Base-by-base conservation (phyloP, 2,888 invertebrate genomes). In the Elysia crispata region DNA sequence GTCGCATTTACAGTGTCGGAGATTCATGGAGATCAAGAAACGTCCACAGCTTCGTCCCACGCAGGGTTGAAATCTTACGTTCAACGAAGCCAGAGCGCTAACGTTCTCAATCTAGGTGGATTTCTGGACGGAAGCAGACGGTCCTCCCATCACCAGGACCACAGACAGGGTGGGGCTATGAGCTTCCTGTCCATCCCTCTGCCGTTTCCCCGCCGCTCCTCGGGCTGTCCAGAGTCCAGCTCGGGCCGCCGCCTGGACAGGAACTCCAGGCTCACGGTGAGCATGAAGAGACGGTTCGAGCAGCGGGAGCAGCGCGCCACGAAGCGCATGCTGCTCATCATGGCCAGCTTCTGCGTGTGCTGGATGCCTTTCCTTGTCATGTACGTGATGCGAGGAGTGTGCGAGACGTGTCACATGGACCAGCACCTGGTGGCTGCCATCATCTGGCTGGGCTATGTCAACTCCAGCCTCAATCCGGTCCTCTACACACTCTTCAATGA, bases 341-440 rank as follows among this genome's bases (percentile, higher is more conserved):
- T 92, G 85, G 90, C 90, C 0, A 90, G 89, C 80, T 92, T 92
- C 84, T 89, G 90, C 60, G 86, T 91, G 25, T 92, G 92, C 84
- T 92, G 92, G 92, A 87, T 92, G 80, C 92, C 92, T 23, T 92
- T 92, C 85, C 88, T 92, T n/a, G 87, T 90, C 74, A 90, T 91
- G 88, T 92, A 92, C 83, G 85, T 91, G 13, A 87, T 90, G 28
- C 83, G 90, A 54, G 89, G 90, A 66, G 87, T 90, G 73, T 91
- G 91, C 81, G 83, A 84, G n/a, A 77, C 83, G 20, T 88, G 88
- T 76, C 73, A 82, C 57, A 83, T 91, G 23, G 88, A 91, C 50
- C 85, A 86, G 11, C 88, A 89, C 79, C 82, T 91, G 20, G 88
- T 90, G 74, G 89, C 91, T 13, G 87, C 90, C 64, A 89, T 92